Base-by-base conservation (phyloP, 2,888 invertebrate genomes). In the Calephelis perditalis region DNA sequence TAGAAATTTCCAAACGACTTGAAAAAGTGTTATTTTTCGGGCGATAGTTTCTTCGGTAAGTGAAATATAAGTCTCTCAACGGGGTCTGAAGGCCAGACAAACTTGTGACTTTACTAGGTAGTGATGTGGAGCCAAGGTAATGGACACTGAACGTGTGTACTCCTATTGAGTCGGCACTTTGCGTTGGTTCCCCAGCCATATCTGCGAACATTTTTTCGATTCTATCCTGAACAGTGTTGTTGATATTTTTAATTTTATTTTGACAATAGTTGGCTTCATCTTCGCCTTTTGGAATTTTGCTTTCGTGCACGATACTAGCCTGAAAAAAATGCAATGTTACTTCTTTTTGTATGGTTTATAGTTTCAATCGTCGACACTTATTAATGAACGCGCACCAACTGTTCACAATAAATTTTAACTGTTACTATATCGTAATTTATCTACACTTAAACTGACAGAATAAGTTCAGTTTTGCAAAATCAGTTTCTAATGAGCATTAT, bases 191-290 rank as follows among this genome's bases (percentile, higher is more conserved):
- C 61, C 92, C 92, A 4, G 94, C 93, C 73, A 95, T 93, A 64
- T 95, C 95, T 36, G 93, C 93, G 76, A 97, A 97, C 94, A 97
- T 95, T 71, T 94, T 94, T 78, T 97, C 96, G 81, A 97, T 97
- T 72, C 95, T 93, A 12, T 95, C 96, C 80, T 97, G 97, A 3
- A 97, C 96, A 60, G 94, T 94, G 73, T 96, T 96, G 68, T 82
- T 88, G 64, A 80, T 79, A 59, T 78, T 84, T 65, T 77, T 82
- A 63, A 82, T 80, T 71, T 83, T 84, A 59, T 75, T 84, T 65
- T 83, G 81, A 66, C 85, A 84, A 72, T 87, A 89, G 62, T 77
- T 78, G 64, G 82, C 82, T 63, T 85, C 89, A 78, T 89, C 82
- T 77, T 89, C 87, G 68, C 79, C 83, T 64, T 84, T 76, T 47